These are phyloP conservation scores for Clarias magur DNA, from an alignment of 2,113 vertebrate genomes.

Conservation along the genomic window DNA sequence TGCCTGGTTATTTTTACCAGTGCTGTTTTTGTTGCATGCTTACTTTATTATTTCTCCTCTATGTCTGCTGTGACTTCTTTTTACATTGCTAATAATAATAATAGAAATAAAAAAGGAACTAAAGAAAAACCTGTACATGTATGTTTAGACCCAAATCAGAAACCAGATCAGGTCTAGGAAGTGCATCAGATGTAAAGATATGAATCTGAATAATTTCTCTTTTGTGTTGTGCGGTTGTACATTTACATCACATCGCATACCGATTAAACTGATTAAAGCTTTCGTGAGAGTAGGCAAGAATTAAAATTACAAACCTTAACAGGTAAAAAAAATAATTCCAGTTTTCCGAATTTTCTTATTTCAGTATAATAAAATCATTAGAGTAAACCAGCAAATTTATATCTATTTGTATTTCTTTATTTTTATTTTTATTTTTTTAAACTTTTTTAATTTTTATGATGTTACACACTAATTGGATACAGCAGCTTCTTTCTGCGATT, in stretches of 20 bases:
- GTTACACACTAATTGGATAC: not conserved
- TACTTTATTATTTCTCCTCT: not conserved
- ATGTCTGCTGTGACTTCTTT: not conserved
- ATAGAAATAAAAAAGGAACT: not conserved
- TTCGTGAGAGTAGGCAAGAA: not conserved
- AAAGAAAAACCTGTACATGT: not conserved
- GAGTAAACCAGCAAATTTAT: not conserved
- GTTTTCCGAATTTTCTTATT: no score
- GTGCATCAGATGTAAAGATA: not conserved
- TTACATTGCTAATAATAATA: not conserved
- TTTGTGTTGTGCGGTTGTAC: not conserved
- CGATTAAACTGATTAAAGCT: slow-evolving; percentile 1
- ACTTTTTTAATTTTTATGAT: not conserved
- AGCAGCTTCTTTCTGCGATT: not conserved
- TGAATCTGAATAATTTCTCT: not conserved
- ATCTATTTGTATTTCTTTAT: not conserved
- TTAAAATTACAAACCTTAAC: not conserved
- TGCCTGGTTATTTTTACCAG: slow-evolving; percentile 48
- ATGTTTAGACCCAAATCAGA: not conserved
- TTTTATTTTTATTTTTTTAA: not conserved
- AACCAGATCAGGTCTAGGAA: not conserved
- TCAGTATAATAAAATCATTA: no score
- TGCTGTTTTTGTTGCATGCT: slow-evolving; percentile 17
- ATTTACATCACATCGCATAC: not conserved
- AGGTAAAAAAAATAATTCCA: not conserved